phyloP scores from a whole-genome alignment of 2,797 vertebrate species.

The Sparidentex hasta region DNA sequence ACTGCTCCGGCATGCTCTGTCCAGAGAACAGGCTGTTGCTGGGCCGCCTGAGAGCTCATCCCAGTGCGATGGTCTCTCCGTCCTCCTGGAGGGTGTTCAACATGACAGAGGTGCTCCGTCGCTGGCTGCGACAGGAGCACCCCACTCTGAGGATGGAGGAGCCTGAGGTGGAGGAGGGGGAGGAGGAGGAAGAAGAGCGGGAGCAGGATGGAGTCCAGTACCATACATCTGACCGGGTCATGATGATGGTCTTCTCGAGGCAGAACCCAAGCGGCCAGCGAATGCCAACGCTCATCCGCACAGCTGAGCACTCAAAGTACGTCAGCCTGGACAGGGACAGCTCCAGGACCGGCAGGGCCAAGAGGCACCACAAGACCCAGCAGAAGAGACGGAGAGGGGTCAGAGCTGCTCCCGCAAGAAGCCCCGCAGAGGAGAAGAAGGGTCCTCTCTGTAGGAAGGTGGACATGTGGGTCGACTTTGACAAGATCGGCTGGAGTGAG shows the following conservation, averaged over 20 bases:
- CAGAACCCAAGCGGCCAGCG: conserved; percentile 53
- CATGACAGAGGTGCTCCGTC: conserved; percentile 83
- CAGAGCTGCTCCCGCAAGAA: neutral
- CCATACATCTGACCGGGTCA: conserved; percentile 71
- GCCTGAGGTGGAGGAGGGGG: neutral
- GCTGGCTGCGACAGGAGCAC: conserved; percentile 81
- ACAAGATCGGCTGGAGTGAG: conserved; percentile 89
- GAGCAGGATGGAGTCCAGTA: conserved; percentile 55
- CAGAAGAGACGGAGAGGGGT: conserved; percentile 55
- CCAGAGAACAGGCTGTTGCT: conserved; percentile 78
- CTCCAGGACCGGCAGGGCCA: conserved; percentile 50
- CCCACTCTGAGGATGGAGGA: neutral
- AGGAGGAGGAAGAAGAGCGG: neutral
- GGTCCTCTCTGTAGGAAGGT: conserved; percentile 84
- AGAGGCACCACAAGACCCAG: conserved; percentile 80
- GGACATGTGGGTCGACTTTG: conserved; percentile 92
- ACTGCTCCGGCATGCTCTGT: conserved; percentile 66
- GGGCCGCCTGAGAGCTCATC: conserved; percentile 79
- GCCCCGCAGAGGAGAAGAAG: conserved; percentile 28
- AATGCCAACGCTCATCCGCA: conserved; percentile 86
- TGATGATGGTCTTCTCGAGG: conserved; percentile 91
- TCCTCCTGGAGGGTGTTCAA: conserved; percentile 90
- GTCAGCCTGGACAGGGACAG: conserved; percentile 75
- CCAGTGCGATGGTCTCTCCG: conserved; percentile 43
- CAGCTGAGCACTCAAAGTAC: conserved; percentile 89